Evolutionary conservation across 2,797 vertebrate genomes (phyloP), one percentile per base, ranked within the genome.

Genomic region (Meriones psammophilus): DNA sequence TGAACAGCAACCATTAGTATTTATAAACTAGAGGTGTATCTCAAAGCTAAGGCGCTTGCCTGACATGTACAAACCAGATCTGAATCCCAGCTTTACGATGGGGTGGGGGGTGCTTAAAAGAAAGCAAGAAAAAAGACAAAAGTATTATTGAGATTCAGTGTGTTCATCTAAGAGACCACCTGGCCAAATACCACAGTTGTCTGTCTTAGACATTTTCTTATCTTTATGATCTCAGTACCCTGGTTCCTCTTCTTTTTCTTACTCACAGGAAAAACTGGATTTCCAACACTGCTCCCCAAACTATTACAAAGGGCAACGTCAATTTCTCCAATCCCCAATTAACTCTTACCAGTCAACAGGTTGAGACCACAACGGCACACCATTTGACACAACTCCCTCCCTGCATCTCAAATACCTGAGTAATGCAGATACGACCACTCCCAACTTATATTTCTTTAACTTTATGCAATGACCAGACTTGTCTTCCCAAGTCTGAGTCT

Each of bases 181-280:
- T 60, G 62, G 28, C 50, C 80, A 79, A 92, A 91, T 7, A 17
- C 12, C 91, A 89, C 26, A 77, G 62, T 73, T 88, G 79, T 93
- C 94, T 73, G 42, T 64, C 87, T 94, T 76, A 94, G 36, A 54
- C 4, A 62, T 50, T 50, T 68, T 24, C 33, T 28, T 30, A 78
- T 88, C n/a, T 94, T 88, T 10, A 87, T n/a, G 26, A 86, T 62
- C 58, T 92, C 79, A 58, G 28, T 22, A n/a, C 58, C 28, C 58
- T 71, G 33, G 24, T 42, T 54, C 24, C 30, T 87, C 50, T 58
- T 83, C 5, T 0, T 50, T 10, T 28, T 7, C 22, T 95, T 39
- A 50, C 26, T 76, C 39, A 85, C 64, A n/a, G 66, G 3, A 60
- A 60, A 90, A 69, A n/a, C 8, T 2, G 17, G 50, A 8, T 58